These are phyloP conservation scores for Drosophila meridionalis DNA, from an alignment of 2,888 invertebrate species.

Conservation along the genomic window DNA sequence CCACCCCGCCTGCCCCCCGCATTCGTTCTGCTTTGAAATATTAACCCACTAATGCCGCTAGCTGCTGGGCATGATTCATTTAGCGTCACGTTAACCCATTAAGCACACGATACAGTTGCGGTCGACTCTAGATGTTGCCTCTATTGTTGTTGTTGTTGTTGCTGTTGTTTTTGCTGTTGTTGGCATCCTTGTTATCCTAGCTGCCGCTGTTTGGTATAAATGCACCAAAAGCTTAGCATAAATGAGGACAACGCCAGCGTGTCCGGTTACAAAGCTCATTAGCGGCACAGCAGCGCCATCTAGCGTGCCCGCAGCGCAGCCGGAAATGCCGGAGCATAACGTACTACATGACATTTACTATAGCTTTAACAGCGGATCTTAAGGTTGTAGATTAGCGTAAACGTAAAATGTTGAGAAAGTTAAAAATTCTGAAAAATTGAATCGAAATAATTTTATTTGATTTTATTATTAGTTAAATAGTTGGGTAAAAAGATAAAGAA, in stretches of 20 bases:
- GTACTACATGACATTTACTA: conserved; percentile 24
- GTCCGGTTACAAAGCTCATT: conserved; percentile 79
- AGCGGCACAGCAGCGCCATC: conserved; percentile 60
- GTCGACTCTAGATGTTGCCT: conserved; percentile 16
- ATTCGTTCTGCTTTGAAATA: conserved; percentile 63
- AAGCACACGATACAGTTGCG: conserved; percentile 68
- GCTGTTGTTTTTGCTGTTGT: conserved; percentile 27
- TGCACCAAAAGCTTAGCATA: conserved; percentile 74
- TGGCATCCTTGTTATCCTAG: conserved; percentile 12
- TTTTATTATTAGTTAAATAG: too few relatives aligned
- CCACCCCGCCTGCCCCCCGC: neutral
- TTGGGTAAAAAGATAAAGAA: too few relatives aligned
- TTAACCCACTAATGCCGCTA: conserved; percentile 72
- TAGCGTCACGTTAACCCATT: conserved; percentile 80
- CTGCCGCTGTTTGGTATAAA: conserved; percentile 45
- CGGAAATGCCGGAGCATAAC: conserved; percentile 52
- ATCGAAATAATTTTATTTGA: too few relatives aligned
- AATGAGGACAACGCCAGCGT: conserved; percentile 68
- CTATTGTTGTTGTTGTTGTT: conserved; percentile 21
- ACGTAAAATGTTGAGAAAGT: neutral
- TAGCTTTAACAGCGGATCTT: neutral
- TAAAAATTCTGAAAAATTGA: neutral
- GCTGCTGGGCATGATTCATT: conserved; percentile 69
- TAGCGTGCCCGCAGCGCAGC: conserved; percentile 35
- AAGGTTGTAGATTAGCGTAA: neutral